phyloP scores from a whole-genome alignment of 2,888 invertebrate genomes.

The Escarpia spicata region DNA sequence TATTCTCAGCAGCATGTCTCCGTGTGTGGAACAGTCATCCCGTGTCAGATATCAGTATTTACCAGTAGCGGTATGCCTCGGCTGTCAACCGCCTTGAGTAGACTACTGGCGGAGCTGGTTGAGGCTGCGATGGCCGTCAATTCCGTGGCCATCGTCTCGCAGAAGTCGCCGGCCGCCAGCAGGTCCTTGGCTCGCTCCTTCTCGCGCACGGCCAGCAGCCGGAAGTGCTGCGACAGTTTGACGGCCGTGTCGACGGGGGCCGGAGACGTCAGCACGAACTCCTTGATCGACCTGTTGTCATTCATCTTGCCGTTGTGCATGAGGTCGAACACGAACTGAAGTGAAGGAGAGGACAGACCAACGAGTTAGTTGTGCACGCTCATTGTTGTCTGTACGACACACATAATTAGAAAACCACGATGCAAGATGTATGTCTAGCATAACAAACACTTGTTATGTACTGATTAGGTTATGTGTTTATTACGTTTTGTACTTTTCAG shows the following conservation, averaged over 20 bases:
- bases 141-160: slow-evolving; percentile 98
- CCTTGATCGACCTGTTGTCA: slow-evolving; percentile 95
- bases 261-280: slow-evolving; percentile 98
- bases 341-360: slow-evolving; percentile 52
- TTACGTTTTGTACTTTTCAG: no score
- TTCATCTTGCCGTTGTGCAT: slow-evolving; percentile 95
- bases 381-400: no score
- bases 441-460: no score
- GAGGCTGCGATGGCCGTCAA: slow-evolving; percentile 91
- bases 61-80: slow-evolving; percentile 89
- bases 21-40: no score
- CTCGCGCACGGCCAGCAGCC: slow-evolving; percentile 89
- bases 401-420: no score
- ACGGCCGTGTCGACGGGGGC: slow-evolving; percentile 99
- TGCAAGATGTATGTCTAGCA: no score
- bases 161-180: slow-evolving; percentile 92
- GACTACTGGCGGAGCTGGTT: slow-evolving; percentile 91
- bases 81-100: slow-evolving; percentile 93
- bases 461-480: no score
- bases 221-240: slow-evolving; percentile 82
- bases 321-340: slow-evolving; percentile 91
- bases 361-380: no score
- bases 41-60: not conserved
- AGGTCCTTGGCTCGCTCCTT: slow-evolving; percentile 98
- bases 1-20: no score